These are phyloP conservation scores for Glaucomys volans DNA, from an alignment of 2,113 vertebrate genomes.

Conservation along the genomic window DNA sequence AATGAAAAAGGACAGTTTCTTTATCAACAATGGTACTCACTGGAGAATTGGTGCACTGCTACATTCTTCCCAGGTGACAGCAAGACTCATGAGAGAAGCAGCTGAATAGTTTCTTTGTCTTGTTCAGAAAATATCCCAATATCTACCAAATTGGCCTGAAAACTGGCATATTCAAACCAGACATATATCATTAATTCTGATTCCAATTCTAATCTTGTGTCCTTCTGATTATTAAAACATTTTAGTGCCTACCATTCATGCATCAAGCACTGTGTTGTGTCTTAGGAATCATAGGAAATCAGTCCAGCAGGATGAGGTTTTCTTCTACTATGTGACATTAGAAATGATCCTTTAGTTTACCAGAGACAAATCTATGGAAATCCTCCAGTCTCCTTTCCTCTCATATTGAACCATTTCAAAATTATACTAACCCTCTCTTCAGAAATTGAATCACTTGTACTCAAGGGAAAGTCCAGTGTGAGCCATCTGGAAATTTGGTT, in stretches of 20 bases:
- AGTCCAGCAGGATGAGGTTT: not conserved
- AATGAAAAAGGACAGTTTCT: not conserved
- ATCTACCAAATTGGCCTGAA: not conserved
- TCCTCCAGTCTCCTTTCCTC: not conserved
- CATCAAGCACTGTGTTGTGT: not conserved
- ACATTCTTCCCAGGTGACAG: not conserved
- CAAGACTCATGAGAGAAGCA: not conserved
- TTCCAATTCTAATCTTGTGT: not conserved
- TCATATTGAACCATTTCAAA: not conserved
- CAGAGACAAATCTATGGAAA: not conserved
- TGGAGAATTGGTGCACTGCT: not conserved
- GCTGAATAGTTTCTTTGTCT: not conserved
- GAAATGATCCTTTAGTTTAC: not conserved
- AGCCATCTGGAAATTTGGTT: constrained; percentile 56
- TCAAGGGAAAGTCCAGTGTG: not conserved
- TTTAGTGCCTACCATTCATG: not conserved
- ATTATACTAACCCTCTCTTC: constrained; percentile 30
- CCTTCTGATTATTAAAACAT: not conserved
- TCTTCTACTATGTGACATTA: not conserved
- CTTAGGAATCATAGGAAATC: not conserved
- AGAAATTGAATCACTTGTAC: not conserved
- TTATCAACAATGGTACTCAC: not conserved
- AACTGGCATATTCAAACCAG: constrained; percentile 3
- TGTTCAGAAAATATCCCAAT: not conserved
- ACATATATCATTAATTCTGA: constrained; percentile 3